Evolutionary conservation across 2,797 vertebrate species (phyloP).

Genomic region (Sebastes oblongus): DNA sequence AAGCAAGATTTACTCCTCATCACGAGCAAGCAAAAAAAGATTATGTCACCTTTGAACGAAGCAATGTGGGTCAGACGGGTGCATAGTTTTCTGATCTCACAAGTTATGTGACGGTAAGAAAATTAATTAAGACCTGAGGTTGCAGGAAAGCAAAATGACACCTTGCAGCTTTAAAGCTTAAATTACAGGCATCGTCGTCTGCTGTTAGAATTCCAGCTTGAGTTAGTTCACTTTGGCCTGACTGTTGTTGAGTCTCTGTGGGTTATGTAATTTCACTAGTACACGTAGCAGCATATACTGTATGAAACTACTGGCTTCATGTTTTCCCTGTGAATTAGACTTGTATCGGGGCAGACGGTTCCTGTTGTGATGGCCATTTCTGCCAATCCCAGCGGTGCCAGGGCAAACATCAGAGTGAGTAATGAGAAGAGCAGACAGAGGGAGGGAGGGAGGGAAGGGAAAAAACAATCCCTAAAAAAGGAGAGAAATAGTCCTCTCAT

Average conservation of each 20-base stretch:
- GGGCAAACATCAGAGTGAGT: conserved; percentile 67
- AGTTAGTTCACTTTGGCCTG: background rate
- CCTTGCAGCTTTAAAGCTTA: background rate
- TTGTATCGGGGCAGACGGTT: conserved; percentile 24
- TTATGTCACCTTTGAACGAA: background rate
- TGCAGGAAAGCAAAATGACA: background rate
- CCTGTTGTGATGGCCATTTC: conserved; percentile 38
- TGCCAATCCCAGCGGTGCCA: conserved; percentile 49
- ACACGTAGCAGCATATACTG: background rate
- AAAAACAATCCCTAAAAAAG: conserved; percentile 62
- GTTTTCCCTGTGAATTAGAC: conserved; percentile 14
- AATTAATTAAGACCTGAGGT: background rate
- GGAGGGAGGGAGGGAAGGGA: conserved; percentile 14
- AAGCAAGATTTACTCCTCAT: conserved; percentile 4
- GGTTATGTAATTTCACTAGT: background rate
- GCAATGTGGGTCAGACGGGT: background rate
- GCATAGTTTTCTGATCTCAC: background rate
- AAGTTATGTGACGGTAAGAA: background rate
- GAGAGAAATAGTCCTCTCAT: conserved; percentile 56
- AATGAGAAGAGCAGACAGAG: conserved; percentile 60
- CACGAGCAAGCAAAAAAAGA: background rate
- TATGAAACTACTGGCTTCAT: background rate
- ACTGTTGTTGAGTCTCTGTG: background rate
- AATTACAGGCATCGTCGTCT: background rate
- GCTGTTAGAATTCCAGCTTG: background rate